phyloP scores from a whole-genome alignment of 2,888 invertebrate species.

The Lissocephala sabroskyi region DNA sequence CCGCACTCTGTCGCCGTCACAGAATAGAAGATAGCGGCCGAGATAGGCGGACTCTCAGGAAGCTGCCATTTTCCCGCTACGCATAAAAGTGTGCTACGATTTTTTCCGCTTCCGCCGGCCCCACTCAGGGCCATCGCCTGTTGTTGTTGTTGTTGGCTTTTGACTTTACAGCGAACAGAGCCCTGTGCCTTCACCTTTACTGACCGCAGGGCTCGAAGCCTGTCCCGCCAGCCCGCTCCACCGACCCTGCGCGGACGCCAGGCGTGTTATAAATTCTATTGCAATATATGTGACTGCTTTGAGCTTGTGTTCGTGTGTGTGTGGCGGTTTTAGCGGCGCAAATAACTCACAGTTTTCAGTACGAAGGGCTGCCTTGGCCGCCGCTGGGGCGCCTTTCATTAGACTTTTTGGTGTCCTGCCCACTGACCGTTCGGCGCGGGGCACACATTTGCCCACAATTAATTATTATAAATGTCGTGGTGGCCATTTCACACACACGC shows the following conservation, averaged over 20 bases:
- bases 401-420: slow-evolving; percentile 25
- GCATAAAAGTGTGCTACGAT: slow-evolving; percentile 43
- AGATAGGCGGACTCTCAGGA: slow-evolving; percentile 20
- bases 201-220: slow-evolving; percentile 17
- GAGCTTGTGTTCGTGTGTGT: slow-evolving; percentile 12
- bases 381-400: slow-evolving; percentile 41
- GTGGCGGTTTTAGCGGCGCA: slow-evolving; percentile 39
- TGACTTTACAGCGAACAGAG: slow-evolving; percentile 29
- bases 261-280: slow-evolving; percentile 49
- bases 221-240: slow-evolving; percentile 7
- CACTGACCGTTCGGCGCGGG: slow-evolving; percentile 59
- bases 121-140: too few species aligned
- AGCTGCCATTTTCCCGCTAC: slow-evolving; percentile 27
- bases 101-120: slow-evolving; percentile 22
- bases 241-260: neutral
- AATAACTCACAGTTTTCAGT: slow-evolving; percentile 56
- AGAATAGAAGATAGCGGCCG: slow-evolving; percentile 25
- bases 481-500: slow-evolving; percentile 13
- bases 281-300: slow-evolving; percentile 30
- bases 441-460: slow-evolving; percentile 69
- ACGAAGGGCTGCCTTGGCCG: slow-evolving; percentile 15
- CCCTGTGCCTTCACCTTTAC: slow-evolving; percentile 41
- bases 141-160: slow-evolving; percentile 8
- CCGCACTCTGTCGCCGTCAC: slow-evolving; percentile 4
- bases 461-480: slow-evolving; percentile 71